Percentiles rank a stretch among this genome's conserved stretches.
Evolutionary conservation across 2,797 vertebrate genomes (phyloP).

Genomic region (Diglossa cyanea): DNA sequence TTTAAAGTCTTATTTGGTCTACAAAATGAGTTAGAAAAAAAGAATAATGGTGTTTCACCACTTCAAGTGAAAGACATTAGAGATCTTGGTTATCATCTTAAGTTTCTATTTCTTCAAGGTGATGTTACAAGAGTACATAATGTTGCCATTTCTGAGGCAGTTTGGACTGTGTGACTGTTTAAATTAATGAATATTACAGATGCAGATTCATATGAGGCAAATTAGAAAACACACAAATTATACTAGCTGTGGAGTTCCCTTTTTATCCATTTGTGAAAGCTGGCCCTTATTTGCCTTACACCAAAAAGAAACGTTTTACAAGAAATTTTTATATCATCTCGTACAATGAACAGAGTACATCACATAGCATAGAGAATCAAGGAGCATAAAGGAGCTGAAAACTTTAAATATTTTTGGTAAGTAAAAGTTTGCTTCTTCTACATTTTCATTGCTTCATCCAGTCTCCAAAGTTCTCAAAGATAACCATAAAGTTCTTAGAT

Average conservation of each 20-base stretch:
- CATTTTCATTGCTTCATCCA: not conserved
- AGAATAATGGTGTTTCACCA: not conserved
- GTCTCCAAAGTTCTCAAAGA: not conserved
- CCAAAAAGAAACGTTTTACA: not conserved
- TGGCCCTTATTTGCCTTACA: not conserved
- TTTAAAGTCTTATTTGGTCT: not conserved
- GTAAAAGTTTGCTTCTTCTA: not conserved
- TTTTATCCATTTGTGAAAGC: not conserved
- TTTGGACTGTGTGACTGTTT: not conserved
- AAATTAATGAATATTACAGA: not conserved
- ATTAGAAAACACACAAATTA: not conserved
- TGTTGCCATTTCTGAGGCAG: not conserved
- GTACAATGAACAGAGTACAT: not conserved
- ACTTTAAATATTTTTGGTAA: not conserved
- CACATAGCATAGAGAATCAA: not conserved
- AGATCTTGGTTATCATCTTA: not conserved
- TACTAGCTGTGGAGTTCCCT: not conserved
- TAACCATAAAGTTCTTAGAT: not conserved
- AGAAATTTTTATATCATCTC: not conserved
- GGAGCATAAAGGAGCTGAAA: not conserved
- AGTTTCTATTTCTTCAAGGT: not conserved
- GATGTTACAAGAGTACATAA: not conserved
- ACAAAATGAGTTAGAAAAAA: not conserved
- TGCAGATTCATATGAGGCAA: not conserved
- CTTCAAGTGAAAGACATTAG: not conserved